A percentile compares a stretch with the other conserved stretches of the same genome.
Conservation (phyloP, 1,140 invertebrate species). For the Helicoverpa zea region DNA sequence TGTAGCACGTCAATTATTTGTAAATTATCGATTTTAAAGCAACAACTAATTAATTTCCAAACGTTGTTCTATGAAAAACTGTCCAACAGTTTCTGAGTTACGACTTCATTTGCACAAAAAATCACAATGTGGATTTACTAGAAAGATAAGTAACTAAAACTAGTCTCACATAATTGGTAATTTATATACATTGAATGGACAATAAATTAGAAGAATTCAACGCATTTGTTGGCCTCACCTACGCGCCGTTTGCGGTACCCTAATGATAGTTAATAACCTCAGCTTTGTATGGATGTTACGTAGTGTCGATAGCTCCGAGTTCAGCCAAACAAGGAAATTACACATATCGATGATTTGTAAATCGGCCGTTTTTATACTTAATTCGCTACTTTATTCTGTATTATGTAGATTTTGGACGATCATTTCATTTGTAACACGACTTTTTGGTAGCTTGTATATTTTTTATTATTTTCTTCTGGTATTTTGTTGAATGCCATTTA, state of each 20-base stretch:
- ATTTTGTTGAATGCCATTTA: too few species aligned
- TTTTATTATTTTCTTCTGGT: not conserved
- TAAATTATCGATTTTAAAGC: not conserved
- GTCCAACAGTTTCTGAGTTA: not conserved
- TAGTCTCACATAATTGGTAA: slow-evolving; percentile 68
- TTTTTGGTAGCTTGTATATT: not conserved
- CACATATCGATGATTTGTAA: slow-evolving; percentile 52
- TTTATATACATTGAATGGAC: slow-evolving; percentile 73
- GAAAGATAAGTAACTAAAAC: slow-evolving; percentile 38
- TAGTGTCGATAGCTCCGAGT: slow-evolving; percentile 46
- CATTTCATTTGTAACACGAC: slow-evolving; percentile 39
- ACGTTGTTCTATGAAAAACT: not conserved
- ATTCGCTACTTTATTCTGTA: slow-evolving; percentile 21
- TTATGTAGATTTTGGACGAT: slow-evolving; percentile 40
- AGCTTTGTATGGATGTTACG: slow-evolving; percentile 57
- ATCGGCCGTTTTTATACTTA: slow-evolving; percentile 29
- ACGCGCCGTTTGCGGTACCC: slow-evolving; percentile 56
- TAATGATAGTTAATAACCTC: slow-evolving; percentile 62
- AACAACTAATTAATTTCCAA: not conserved
- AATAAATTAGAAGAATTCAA: slow-evolving; percentile 74
- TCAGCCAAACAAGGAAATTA: slow-evolving; percentile 39
- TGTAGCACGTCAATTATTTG: slow-evolving; percentile 3
- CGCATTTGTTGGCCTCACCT: slow-evolving; percentile 69
- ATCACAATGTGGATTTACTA: slow-evolving; percentile 14
- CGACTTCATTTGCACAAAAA: not conserved